Conservation (phyloP, 2,888 invertebrate species). For the Mongoloraphidia duomilia region DNA sequence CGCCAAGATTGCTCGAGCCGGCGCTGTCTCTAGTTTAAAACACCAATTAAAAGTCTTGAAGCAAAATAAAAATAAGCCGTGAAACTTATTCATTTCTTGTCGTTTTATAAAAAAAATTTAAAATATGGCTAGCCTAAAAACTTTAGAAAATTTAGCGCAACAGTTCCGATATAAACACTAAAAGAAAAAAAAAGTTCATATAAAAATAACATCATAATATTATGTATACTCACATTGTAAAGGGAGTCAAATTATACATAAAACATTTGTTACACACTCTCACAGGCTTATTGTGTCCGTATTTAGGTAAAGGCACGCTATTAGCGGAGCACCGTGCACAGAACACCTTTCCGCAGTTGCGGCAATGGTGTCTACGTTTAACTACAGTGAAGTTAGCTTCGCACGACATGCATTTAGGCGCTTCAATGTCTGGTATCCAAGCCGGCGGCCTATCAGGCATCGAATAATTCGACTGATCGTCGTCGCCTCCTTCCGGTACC, state of each 20-base stretch:
- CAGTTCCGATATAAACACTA: no score
- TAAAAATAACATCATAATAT: no score
- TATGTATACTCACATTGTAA: constrained; percentile 29
- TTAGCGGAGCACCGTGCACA: constrained; percentile 89
- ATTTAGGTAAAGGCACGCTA: constrained; percentile 83
- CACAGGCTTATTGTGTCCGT: constrained; percentile 83
- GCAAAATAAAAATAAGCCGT: no score
- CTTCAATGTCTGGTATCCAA: constrained; percentile 92
- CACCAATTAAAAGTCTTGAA: no score
- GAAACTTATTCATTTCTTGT: no score
- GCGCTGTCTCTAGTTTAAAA: no score
- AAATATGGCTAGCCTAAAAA: no score
- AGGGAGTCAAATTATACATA: constrained; percentile 52
- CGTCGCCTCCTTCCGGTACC: constrained; percentile 9
- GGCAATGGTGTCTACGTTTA: constrained; percentile 87
- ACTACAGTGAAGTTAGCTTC: constrained; percentile 86
- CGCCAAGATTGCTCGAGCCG: no score
- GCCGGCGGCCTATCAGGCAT: constrained; percentile 49
- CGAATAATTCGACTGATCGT: constrained; percentile 12
- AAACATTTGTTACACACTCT: constrained; percentile 87
- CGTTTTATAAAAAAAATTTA: no score
- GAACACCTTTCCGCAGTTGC: constrained; percentile 94
- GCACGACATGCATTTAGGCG: constrained; percentile 88
- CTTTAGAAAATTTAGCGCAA: no score
- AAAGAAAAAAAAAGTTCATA: no score